These are phyloP conservation scores for Acanthiza pusilla DNA, from an alignment of 2,797 vertebrate genomes.

Conservation along the genomic window DNA sequence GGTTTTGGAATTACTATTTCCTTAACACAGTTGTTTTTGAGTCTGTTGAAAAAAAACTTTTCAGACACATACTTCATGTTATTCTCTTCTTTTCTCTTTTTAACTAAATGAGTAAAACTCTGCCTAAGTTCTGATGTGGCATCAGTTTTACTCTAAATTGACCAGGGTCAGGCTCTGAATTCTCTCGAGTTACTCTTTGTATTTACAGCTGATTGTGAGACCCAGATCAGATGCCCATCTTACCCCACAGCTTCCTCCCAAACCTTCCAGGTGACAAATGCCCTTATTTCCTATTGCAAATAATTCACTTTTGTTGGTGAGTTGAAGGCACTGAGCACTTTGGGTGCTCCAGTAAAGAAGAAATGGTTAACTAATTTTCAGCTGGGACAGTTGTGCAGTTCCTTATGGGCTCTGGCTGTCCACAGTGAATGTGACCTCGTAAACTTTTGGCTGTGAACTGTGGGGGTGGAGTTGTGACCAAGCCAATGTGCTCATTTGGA, in stretches of 20 bases:
- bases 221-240: background rate
- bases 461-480: constrained; percentile 26
- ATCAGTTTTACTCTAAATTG: background rate
- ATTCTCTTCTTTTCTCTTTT: background rate
- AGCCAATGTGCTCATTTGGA: constrained; percentile 16
- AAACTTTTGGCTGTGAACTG: constrained; percentile 21
- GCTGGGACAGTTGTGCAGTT: background rate
- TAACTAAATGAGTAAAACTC: background rate
- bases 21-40: background rate
- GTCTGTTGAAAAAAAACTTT: background rate
- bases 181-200: background rate
- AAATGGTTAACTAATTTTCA: background rate
- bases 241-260: background rate
- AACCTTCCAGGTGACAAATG: background rate
- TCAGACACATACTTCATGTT: background rate
- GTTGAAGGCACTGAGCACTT: background rate
- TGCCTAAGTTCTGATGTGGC: background rate
- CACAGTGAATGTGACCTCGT: background rate
- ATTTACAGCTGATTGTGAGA: background rate
- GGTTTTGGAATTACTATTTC: background rate
- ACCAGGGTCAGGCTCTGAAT: background rate
- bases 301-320: background rate
- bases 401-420: background rate
- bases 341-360: background rate
- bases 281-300: background rate